Evolutionary conservation across 2,113 vertebrate genomes (phyloP).

Genomic region (Hystrix brachyura): DNA sequence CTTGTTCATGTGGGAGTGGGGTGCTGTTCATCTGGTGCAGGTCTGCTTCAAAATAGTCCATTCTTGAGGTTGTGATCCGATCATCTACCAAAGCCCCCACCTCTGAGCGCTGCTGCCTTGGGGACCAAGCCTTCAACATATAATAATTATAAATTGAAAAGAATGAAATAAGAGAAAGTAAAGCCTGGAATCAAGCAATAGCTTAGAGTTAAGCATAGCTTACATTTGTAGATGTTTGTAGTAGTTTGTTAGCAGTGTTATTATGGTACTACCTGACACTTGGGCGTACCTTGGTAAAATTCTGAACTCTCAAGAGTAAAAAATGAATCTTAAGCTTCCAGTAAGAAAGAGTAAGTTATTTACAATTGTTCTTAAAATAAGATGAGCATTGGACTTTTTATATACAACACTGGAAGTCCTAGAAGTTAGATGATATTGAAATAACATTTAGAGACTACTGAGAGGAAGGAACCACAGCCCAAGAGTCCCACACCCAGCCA

Average conservation of each 20-base stretch:
- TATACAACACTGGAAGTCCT: not conserved
- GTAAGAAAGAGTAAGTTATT: not conserved
- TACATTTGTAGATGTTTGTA: not conserved
- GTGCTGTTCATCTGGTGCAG: not conserved
- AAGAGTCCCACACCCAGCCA: not conserved
- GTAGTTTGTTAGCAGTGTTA: not conserved
- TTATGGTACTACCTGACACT: not conserved
- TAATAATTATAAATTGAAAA: not conserved
- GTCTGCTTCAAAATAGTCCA: not conserved
- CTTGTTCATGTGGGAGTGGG: not conserved
- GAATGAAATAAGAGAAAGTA: not conserved
- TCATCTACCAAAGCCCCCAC: not conserved
- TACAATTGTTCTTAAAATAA: not conserved
- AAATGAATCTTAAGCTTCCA: not conserved
- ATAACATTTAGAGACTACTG: not conserved
- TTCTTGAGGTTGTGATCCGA: not conserved
- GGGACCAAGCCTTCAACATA: not conserved
- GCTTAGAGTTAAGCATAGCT: not conserved
- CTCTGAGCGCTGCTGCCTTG: not conserved
- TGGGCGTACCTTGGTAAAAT: not conserved
- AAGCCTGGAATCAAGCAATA: not conserved
- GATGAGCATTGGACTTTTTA: too few relatives aligned
- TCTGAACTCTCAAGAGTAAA: not conserved
- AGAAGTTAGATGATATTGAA: slow-evolving; percentile 23
- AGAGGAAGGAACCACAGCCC: not conserved